phyloP scores from a whole-genome alignment of 2,113 vertebrate species.

The Ailurus styani region DNA sequence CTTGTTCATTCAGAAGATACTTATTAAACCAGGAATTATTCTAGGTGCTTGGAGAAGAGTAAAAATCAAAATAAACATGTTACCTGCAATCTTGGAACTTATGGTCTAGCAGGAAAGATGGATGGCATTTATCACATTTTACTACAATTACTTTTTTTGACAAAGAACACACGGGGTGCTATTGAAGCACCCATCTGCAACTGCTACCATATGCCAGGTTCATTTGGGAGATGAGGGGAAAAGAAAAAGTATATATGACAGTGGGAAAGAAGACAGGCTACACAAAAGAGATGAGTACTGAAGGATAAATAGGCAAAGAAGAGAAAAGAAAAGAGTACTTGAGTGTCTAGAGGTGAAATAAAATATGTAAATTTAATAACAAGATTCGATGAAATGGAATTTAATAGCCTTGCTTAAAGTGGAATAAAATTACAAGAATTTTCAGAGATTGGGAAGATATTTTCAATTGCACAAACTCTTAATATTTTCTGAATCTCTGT shows the following conservation, averaged over 20 bases:
- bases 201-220: neutral
- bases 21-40: neutral
- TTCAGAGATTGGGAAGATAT: neutral
- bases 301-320: neutral
- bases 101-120: neutral
- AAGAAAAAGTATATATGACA: neutral
- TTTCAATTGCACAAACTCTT: neutral
- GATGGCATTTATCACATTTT: neutral
- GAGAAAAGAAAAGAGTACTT: neutral
- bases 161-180: neutral
- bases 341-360: neutral
- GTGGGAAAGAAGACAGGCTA: neutral
- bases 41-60: neutral
- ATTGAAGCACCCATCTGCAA: neutral
- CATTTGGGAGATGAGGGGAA: neutral
- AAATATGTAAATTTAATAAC: neutral
- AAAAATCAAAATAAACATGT: neutral
- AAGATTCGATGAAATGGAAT: conserved; percentile 12
- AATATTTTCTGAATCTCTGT: neutral
- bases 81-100: neutral
- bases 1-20: neutral
- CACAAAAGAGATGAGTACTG: neutral
- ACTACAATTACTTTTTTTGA: neutral
- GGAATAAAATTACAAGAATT: neutral
- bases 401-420: neutral